Evolutionary conservation across 1,140 invertebrate species (phyloP), one percentile per base, ranked within the genome.

Genomic region (Drosophila prosaltans): DNA sequence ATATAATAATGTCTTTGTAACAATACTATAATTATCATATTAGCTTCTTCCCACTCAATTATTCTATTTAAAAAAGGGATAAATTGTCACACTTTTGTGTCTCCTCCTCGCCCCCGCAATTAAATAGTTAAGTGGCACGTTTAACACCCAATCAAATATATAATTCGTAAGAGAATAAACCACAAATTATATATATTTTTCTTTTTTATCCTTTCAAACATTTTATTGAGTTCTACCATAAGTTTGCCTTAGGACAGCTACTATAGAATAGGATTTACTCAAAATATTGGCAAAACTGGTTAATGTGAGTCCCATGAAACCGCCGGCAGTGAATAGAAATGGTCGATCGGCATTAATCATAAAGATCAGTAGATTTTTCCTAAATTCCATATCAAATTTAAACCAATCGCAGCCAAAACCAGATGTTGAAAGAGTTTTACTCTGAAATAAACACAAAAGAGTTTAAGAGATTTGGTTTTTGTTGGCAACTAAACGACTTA

Each of bases 251-350:
- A 91, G 62, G 8, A 91, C 66, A 0, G 90, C 84, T 1, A 91
- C 82, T 55, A 82, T 69, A 1, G 88, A 85, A 26, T 91, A 91
- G 10, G 90, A 85, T 60, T 83, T 90, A 63, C 83, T 71, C 6
- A 91, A 67, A 3, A 91, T 83, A 11, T 77, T 81, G 2, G 81
- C 59, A 58, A 91, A 91, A 54, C 77, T 91, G 1, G 76, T 78
- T 11, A 91, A 48, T 41, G 79, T 77, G 0, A 91, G 73, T 0
- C 62, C 72, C 79, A 91, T 90, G 9, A 89, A 91, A 0, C 90
- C 88, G 0, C 90, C 90, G 2, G 88, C 88, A 6, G 90, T 89
- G 32, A 91, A 91, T 1, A 81, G n/a, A 43, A 91, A 77, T 6
- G 88, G 90, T 11, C 72, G 69, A 9, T 91, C 79, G 0, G 88